These are phyloP conservation scores for Geopemphigus sp. DNA, from an alignment of 1,140 invertebrate genomes.

Conservation along the genomic window DNA sequence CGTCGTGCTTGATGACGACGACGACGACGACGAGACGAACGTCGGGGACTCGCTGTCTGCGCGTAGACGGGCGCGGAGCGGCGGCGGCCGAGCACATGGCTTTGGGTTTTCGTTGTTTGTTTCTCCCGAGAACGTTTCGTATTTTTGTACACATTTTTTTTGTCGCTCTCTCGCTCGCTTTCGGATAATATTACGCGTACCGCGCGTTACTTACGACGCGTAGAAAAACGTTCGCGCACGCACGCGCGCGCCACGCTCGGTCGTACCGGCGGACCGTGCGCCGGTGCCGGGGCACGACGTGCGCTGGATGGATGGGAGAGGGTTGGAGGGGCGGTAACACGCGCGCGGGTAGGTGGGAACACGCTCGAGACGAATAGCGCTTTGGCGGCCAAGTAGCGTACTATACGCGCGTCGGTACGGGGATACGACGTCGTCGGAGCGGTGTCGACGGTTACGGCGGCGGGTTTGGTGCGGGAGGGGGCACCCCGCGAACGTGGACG, in stretches of 20 bases:
- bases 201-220: too few relatives aligned
- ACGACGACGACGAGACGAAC: not conserved
- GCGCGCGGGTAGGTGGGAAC: too few relatives aligned
- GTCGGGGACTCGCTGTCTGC: not conserved
- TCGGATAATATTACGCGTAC: not conserved
- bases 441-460: not conserved
- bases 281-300: not conserved
- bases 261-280: constrained; percentile 22
- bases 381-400: not conserved
- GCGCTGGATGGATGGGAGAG: too few relatives aligned
- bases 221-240: not conserved
- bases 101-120: constrained; percentile 20
- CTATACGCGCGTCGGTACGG: not conserved
- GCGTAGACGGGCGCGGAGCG: not conserved
- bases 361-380: too few relatives aligned
- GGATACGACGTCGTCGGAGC: too few relatives aligned
- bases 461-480: not conserved
- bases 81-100: constrained; percentile 7
- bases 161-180: not conserved
- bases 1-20: too few relatives aligned
- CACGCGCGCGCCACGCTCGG: not conserved
- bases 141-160: constrained; percentile 10
- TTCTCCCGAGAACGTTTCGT: not conserved
- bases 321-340: too few relatives aligned
- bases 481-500: not conserved